Evolutionary conservation across 2,113 vertebrate genomes (phyloP).

Genomic region (Vombatus ursinus): DNA sequence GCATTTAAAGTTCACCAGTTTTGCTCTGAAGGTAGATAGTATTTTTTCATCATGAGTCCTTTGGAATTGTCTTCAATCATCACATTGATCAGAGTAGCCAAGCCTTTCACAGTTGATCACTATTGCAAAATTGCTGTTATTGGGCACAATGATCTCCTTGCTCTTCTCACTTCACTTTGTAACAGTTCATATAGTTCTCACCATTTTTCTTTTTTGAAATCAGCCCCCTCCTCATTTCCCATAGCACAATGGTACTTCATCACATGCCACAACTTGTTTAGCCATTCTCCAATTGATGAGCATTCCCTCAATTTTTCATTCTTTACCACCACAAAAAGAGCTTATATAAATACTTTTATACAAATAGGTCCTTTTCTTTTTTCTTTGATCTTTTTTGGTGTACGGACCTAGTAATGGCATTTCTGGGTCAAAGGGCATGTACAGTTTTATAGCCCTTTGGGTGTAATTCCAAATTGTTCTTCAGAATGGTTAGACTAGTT

Average conservation of each 20-base stretch:
- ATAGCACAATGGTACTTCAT: background rate
- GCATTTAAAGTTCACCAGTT: background rate
- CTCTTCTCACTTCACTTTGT: background rate
- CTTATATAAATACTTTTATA: background rate
- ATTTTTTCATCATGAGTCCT: background rate
- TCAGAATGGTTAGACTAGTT: background rate
- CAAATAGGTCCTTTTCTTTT: background rate
- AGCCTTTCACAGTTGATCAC: background rate
- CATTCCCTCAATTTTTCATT: background rate
- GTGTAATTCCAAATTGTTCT: background rate
- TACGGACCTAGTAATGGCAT: background rate
- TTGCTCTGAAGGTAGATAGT: background rate
- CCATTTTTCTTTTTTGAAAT: background rate
- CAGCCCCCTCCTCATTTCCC: background rate
- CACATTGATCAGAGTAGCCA: background rate
- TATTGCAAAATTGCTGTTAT: background rate
- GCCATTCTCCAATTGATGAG: background rate
- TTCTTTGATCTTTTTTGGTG: background rate
- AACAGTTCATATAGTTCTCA: background rate
- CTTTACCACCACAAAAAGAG: background rate
- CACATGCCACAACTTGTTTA: background rate
- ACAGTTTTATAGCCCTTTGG: background rate
- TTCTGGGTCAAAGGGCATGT: background rate
- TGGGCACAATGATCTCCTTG: background rate
- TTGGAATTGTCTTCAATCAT: background rate